Evolutionary conservation across 2,797 vertebrate species (phyloP), one percentile per base, ranked within the genome.

Genomic region (Catamblyrhynchus diadema): DNA sequence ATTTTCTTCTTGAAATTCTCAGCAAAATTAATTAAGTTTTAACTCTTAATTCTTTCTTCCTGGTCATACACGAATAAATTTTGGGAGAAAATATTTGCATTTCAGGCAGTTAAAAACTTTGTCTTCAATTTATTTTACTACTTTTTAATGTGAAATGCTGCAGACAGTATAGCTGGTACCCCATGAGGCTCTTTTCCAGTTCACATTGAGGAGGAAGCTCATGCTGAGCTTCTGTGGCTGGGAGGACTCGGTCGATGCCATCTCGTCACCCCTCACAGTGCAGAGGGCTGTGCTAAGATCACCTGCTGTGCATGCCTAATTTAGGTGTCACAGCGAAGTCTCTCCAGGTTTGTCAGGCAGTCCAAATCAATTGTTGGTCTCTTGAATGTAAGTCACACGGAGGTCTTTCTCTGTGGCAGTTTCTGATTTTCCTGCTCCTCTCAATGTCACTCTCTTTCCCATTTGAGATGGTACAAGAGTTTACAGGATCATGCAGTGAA

Each of bases 251-350:
- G 82, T 86, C 8, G 3, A 95, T 82, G 72, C 41, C 45, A 66
- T 82, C 32, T 86, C 61, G 48, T 81, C 79, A 30, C 65, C 60
- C 37, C 65, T 81, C 18, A 27, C 41, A 48, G 83, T 0, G 3
- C 73, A 56, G 32, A 78, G 60, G 53, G 61, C 61, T 93, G 56
- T 62, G 72, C 44, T 44, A 51, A 48, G 41, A 75, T 60, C 37
- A 35, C 83, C 84, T 79, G 78, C 88, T 81, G 84, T 79, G 87
- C 33, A 8, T 86, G 32, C 69, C 90, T 91, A 86, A 94, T 93
- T 86, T 86, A 83, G 39, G 90, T 78, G 80, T 78, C 65, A 83
- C 61, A 61, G 27, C 23, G 1, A 48, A 70, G 57, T n/a, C 45
- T 65, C 75, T 42, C 37, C 82, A 88, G 39, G 61, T 71, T 87